A percentile compares a stretch with the other conserved stretches of the same genome.
phyloP scores from a whole-genome alignment of 1,140 invertebrate species.

The Ceratoteleas bidentatus region DNA sequence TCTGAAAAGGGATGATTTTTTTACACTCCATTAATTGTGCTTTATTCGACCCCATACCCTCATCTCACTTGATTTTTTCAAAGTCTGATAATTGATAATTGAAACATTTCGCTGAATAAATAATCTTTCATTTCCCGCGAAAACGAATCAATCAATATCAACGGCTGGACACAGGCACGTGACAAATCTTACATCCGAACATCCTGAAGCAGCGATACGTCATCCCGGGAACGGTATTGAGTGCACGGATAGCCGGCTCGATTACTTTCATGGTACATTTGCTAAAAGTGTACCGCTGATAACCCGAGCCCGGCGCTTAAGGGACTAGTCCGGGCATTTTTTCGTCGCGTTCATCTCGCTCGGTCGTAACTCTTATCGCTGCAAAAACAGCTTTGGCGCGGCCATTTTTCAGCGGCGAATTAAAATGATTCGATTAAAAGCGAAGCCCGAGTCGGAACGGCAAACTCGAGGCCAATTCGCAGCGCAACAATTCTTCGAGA shows the following conservation, averaged over 20 bases:
- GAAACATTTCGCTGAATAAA: too few species aligned
- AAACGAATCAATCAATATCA: constrained; percentile 1
- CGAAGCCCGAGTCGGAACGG: not conserved
- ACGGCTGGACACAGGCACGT: not conserved
- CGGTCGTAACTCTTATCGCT: too few species aligned
- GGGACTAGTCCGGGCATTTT: constrained; percentile 5
- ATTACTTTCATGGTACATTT: too few species aligned
- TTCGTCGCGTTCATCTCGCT: not conserved
- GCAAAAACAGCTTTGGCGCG: too few species aligned
- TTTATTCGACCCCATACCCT: too few species aligned
- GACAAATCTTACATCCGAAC: constrained; percentile 1
- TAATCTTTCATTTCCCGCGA: not conserved
- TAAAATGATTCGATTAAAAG: constrained; percentile 11
- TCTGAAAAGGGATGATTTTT: too few species aligned
- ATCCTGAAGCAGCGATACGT: constrained; percentile 7
- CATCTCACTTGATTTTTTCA: too few species aligned
- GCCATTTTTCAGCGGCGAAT: not conserved
- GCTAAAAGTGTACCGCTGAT: constrained; percentile 5
- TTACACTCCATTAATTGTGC: too few species aligned
- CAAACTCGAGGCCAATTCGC: not conserved
- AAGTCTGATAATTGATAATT: too few species aligned
- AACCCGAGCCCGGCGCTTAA: not conserved
- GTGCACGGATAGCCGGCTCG: not conserved
- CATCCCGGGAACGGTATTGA: constrained; percentile 7
- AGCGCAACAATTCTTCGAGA: constrained; percentile 8